Evolutionary conservation across 1,140 invertebrate genomes (phyloP).

Genomic region (Xylocopa sonorina): DNA sequence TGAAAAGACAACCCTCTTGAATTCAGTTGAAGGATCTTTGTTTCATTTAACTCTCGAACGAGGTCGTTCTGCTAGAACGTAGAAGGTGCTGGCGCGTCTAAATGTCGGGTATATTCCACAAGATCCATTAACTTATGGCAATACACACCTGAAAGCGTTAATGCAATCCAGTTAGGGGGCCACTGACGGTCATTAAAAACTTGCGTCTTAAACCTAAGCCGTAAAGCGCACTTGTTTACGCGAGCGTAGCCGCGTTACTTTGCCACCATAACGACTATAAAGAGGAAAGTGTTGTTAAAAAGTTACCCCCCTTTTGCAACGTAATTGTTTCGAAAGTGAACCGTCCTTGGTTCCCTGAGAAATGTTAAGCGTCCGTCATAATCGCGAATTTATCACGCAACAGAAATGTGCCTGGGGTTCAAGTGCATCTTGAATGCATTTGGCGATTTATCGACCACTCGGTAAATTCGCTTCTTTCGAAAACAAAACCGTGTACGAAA

Average conservation of each 20-base stretch:
- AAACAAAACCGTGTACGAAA: too few relatives aligned
- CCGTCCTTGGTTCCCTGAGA: background rate
- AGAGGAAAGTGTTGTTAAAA: conserved; percentile 47
- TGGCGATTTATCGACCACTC: too few relatives aligned
- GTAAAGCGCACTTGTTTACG: conserved; percentile 35
- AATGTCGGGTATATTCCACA: conserved; percentile 7
- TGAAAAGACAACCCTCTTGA: too few relatives aligned
- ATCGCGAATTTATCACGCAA: background rate
- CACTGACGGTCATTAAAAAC: conserved; percentile 42
- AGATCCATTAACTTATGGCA: conserved; percentile 35
- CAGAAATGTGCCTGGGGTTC: too few relatives aligned
- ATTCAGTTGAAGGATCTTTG: too few relatives aligned
- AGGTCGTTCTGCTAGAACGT: too few relatives aligned
- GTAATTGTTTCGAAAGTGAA: conserved; percentile 42
- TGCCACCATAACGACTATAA: conserved; percentile 15
- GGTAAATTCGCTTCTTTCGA: too few relatives aligned
- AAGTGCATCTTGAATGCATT: too few relatives aligned
- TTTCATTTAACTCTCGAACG: too few relatives aligned
- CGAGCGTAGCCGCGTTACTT: conserved; percentile 9
- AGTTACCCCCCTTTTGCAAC: background rate
- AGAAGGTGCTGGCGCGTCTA: background rate
- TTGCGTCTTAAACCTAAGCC: conserved; percentile 37
- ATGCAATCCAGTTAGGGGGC: conserved; percentile 36
- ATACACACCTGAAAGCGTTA: conserved; percentile 36
- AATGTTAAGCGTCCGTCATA: background rate